phyloP scores from a whole-genome alignment of 2,113 vertebrate species.

The Pluvialis apricaria region DNA sequence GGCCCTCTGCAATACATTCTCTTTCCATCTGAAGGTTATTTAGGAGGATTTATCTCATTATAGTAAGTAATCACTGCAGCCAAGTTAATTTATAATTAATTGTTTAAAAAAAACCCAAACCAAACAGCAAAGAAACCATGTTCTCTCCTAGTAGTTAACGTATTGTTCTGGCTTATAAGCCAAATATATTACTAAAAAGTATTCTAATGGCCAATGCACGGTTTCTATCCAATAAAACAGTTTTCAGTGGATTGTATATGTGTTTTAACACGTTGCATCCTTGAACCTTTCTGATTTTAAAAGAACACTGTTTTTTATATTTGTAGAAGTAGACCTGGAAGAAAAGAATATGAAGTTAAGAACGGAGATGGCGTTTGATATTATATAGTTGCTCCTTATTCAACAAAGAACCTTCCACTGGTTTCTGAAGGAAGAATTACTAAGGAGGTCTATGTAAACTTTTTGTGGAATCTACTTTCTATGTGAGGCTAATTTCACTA shows the following conservation, averaged over 20 bases:
- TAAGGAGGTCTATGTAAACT: not conserved
- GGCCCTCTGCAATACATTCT: not conserved
- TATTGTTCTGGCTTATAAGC: not conserved
- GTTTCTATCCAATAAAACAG: not conserved
- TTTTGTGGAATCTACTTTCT: not conserved
- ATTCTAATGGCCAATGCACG: not conserved
- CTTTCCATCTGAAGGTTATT: not conserved
- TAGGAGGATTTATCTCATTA: not conserved
- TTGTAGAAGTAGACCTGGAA: not conserved
- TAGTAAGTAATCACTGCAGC: not conserved
- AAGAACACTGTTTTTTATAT: not conserved
- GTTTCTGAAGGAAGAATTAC: not conserved
- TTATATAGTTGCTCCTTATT: not conserved
- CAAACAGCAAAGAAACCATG: not conserved
- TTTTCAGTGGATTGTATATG: not conserved
- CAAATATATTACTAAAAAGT: not conserved
- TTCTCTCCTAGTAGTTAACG: not conserved
- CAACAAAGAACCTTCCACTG: not conserved
- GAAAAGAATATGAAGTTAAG: not conserved
- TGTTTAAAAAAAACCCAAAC: not conserved
- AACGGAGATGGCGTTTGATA: not conserved
- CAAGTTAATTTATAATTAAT: not conserved
- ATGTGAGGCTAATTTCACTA: not conserved
- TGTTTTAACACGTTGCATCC: not conserved
- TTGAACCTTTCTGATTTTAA: not conserved